phyloP scores from a whole-genome alignment of 2,797 vertebrate genomes.

The Megalops cyprinoides region DNA sequence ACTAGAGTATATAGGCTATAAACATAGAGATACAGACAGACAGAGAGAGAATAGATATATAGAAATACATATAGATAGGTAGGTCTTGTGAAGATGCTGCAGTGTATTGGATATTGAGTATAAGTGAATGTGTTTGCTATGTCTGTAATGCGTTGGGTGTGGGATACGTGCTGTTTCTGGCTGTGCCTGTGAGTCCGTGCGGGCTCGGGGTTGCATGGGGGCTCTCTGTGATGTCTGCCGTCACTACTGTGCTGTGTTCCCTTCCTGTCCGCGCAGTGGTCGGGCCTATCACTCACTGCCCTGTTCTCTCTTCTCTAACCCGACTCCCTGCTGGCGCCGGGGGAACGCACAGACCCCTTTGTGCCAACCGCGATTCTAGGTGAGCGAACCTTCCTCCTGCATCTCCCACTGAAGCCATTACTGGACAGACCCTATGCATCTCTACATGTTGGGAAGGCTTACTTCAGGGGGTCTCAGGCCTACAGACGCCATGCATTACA shows the following conservation, averaged over 20 bases:
- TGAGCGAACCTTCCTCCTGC: constrained; percentile 80
- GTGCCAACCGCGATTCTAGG: constrained; percentile 95
- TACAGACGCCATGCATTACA: not conserved
- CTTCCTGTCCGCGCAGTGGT: not conserved
- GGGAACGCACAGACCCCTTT: constrained; percentile 87
- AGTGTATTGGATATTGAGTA: too few relatives aligned
- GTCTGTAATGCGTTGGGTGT: too few relatives aligned
- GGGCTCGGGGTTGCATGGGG: too few relatives aligned
- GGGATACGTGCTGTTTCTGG: too few relatives aligned
- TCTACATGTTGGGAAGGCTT: not conserved
- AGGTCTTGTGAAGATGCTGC: too few relatives aligned
- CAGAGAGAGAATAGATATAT: too few relatives aligned
- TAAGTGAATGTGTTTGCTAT: too few relatives aligned
- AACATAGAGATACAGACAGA: too few relatives aligned
- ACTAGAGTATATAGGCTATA: too few relatives aligned
- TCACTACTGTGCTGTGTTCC: constrained; percentile 19
- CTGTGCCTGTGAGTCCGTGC: too few relatives aligned
- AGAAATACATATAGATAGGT: too few relatives aligned
- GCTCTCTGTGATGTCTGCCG: too few relatives aligned
- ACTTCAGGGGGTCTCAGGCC: not conserved
- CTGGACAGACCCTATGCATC: not conserved
- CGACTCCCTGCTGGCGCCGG: constrained; percentile 77
- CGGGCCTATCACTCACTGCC: constrained; percentile 51
- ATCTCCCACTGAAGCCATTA: not conserved
- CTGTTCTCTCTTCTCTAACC: constrained; percentile 70